Base-by-base conservation (phyloP, 2,888 invertebrate genomes). In the Torymus texanus region DNA sequence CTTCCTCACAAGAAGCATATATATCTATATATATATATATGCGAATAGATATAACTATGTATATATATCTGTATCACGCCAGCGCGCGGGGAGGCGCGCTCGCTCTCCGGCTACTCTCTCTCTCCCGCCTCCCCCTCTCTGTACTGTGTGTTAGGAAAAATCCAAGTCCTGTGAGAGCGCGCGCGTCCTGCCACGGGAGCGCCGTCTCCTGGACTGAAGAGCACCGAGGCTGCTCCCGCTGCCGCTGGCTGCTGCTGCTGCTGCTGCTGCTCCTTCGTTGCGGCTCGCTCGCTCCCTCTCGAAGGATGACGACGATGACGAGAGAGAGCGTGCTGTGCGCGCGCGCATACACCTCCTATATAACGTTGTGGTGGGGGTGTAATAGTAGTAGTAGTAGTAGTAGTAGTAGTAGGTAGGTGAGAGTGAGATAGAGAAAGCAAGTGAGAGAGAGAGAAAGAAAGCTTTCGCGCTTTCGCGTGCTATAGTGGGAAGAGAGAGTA, bases 131-230 rank as follows among this genome's bases (percentile, higher is more conserved):
- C n/a, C 50, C n/a, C 13, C 50, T 50, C 55, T 16, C 16, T 61
- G 29, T 73, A 24, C 41, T 41, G 41, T 41, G 5, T 5, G 10
- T 5, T 8, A 8, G 41, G 41, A 41, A 29, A 29, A 41, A 41
- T 41, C 41, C 41, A 41, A 41, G 41, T 41, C 41, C 29, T 24
- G 63, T 21, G 56, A 59, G 63, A 29, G 29, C 13, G 66, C 62
- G 58, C 41, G 59, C 78, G 87, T 89, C 87, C 88, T 88, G 85
- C 86, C 87, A 58, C 77, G 76, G 68, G 85, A 87, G 88, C 86
- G 86, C 86, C 87, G 88, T 88, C 88, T 88, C 88, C 89, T 88
- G 89, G 90, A 90, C 90, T 89, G 88, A 81, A 14, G 41, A 41
- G 41, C 8, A 8, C 41, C 41, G 41, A 1, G 41, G 41, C 41